Conservation (phyloP, 2,113 vertebrate genomes). For the Urocitellus parryii region DNA sequence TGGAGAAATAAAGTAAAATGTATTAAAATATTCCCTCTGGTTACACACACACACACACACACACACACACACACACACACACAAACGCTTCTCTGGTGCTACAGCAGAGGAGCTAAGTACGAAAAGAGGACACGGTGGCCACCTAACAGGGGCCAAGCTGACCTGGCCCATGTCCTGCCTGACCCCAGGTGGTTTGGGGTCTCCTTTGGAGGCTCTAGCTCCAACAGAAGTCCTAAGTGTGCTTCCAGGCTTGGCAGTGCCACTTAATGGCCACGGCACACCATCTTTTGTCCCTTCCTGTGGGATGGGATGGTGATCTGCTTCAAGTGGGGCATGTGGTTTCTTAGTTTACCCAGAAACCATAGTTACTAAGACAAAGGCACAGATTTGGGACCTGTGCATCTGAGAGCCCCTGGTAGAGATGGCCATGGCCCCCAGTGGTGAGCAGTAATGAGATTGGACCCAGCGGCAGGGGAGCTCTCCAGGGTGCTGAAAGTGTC, state of each 20-base stretch:
- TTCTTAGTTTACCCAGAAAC: too few relatives aligned
- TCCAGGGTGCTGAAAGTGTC: slow-evolving; percentile 61
- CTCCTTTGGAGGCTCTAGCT: accelerated
- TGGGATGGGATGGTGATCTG: not conserved
- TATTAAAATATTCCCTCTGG: not conserved
- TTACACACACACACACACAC: too few relatives aligned
- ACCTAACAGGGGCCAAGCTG: accelerated
- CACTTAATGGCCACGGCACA: not conserved
- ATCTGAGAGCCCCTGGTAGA: not conserved
- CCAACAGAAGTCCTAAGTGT: accelerated
- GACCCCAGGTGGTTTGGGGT: not conserved
- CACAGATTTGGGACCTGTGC: not conserved
- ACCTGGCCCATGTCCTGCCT: not conserved
- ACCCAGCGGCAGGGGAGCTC: accelerated
- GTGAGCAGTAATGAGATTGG: accelerated
- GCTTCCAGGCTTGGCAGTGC: not conserved
- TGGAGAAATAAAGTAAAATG: not conserved
- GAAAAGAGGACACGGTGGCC: not conserved
- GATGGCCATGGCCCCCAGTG: too few relatives aligned
- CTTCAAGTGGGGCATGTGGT: not conserved
- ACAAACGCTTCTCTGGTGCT: not conserved
- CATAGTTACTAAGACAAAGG: not conserved
- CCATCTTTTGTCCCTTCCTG: not conserved
- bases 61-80: too few relatives aligned
- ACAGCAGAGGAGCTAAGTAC: not conserved